These are phyloP conservation scores for Lochmaea crataegi DNA, from an alignment of 2,888 invertebrate species.

Conservation along the genomic window DNA sequence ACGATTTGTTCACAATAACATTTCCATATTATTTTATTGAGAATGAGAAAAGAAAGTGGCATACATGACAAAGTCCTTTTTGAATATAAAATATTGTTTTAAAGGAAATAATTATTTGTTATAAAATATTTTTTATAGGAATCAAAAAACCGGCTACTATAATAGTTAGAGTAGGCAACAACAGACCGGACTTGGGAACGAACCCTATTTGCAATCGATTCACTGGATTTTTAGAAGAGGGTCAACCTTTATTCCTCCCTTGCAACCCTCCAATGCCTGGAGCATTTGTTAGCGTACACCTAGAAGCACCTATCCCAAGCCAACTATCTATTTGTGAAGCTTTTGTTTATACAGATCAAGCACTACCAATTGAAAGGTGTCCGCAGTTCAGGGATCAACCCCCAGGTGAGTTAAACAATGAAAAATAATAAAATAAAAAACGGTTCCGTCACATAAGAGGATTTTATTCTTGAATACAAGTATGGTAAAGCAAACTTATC, in stretches of 20 bases:
- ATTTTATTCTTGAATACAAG: too few relatives aligned
- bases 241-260: constrained; percentile 90
- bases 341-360: constrained; percentile 94
- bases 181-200: constrained; percentile 89
- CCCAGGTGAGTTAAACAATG: constrained; percentile 67
- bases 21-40: background rate
- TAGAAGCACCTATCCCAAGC: constrained; percentile 80
- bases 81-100: background rate
- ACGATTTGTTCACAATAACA: constrained; percentile 2
- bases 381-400: constrained; percentile 94
- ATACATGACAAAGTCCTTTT: background rate
- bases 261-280: constrained; percentile 97
- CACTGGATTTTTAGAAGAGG: constrained; percentile 87
- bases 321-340: constrained; percentile 92
- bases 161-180: constrained; percentile 91
- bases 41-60: constrained; percentile 3
- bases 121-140: constrained; percentile 61
- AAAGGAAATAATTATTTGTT: background rate
- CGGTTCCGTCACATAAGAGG: too few relatives aligned
- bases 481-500: too few relatives aligned
- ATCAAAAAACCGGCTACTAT: constrained; percentile 84
- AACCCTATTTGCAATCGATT: constrained; percentile 94
- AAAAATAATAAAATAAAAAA: too few relatives aligned
- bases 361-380: constrained; percentile 90
- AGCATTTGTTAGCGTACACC: constrained; percentile 91